Evolutionary conservation across 2,888 invertebrate genomes (phyloP), one percentile per base, ranked within the genome.

Genomic region (Horisme vitalbata): DNA sequence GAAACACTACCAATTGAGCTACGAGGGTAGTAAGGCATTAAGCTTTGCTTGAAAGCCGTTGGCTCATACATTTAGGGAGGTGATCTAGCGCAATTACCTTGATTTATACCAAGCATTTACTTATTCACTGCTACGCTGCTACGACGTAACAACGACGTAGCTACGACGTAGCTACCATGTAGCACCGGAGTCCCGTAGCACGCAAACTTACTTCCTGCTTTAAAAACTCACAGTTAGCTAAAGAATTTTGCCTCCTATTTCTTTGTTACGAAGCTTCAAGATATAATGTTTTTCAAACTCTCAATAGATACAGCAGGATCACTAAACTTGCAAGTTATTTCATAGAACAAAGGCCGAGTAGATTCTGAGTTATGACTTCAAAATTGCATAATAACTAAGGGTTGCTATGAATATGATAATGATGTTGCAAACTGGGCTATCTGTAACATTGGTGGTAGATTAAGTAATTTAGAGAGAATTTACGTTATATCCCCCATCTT

Each of bases 51-150:
- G 71, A 77, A 75, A 72, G 74, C 71, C 63, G 66, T 79, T 71
- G 79, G 77, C 71, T 79, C 81, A 84, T 81, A 85, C n/a, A n/a
- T n/a, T n/a, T 78, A 65, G 83, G 84, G 83, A 85, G 86, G 85
- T 83, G 81, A 84, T 75, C 72, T 68, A 64, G 70, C 70, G 86
- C 89, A 90, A 90, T 90, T 89, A 89, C 86, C 90, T 86, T 90
- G 90, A 90, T 90, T 89, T 90, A 90, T 87, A 75, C 64, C 70
- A 64, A 71, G 75, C 87, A 83, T 88, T 89, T 89, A 87, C 88
- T 87, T 87, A 88, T 87, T 86, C 85, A 88, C 80, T 83, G 77
- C 80, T 79, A 76, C 78, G 72, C 32, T 41, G 79, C 80, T 82
- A 77, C 77, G 78, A 72, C 75, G 50, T 50, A n/a, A n/a, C n/a